Evolutionary conservation across 1,140 invertebrate genomes (phyloP).

Genomic region (Aphis gossypii): DNA sequence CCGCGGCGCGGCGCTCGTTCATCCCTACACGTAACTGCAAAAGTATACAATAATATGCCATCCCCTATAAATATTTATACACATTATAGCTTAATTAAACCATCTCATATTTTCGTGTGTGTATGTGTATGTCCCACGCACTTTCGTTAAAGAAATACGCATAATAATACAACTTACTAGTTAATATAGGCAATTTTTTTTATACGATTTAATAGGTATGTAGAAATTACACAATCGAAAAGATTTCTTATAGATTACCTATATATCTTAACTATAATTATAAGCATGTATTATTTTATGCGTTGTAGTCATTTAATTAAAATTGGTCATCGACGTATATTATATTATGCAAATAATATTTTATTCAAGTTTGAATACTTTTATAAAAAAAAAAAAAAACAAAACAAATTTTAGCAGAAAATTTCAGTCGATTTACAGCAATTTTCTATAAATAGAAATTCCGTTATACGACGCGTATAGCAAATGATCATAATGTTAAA

Average conservation of each 20-base stretch:
- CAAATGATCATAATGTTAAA: neutral
- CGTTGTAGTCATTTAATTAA: neutral
- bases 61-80: neutral
- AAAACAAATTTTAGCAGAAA: neutral
- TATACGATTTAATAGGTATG: neutral
- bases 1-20: neutral
- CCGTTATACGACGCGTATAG: neutral
- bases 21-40: neutral
- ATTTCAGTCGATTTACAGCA: neutral
- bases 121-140: neutral
- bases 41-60: neutral
- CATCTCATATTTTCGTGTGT: neutral
- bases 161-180: neutral
- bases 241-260: no score
- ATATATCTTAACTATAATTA: no score
- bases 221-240: no score
- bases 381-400: neutral
- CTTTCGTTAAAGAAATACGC: neutral
- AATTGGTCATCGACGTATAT: neutral
- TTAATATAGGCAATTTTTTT: neutral
- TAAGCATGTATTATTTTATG: neutral
- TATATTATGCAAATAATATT: neutral
- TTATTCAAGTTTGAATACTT: neutral
- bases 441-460: neutral
- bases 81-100: conserved; percentile 12